Base-by-base conservation (phyloP, 2,113 vertebrate genomes). In the Psilopsiagon aymara region DNA sequence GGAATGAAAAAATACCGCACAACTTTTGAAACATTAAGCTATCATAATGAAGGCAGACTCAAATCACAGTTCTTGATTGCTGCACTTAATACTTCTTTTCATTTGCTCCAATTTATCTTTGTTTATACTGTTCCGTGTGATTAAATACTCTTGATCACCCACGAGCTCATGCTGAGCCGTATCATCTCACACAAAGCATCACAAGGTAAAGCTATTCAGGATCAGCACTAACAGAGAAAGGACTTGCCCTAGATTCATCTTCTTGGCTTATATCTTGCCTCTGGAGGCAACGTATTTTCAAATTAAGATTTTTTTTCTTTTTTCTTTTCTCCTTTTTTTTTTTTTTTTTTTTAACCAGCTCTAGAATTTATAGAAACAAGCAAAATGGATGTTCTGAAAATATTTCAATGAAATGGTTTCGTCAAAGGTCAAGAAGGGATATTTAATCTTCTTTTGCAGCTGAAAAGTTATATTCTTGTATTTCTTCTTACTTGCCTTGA, bases 61-160 rank as follows among this genome's bases (percentile, higher is more conserved):
- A 78, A 86, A 84, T 82, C 69, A 82, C 52, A 29, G 37, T n/a
- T 76, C 43, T 75, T 91, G 66, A 94, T 76, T 96, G 31, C 63
- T 80, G 16, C 67, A 77, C 33, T 60, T 90, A 91, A 70, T 81
- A 79, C 27, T 28, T 52, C 16, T 79, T 88, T 92, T 73, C 20
- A 49, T 90, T 96, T 94, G 18, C 11, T 93, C 33, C 39, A 69
- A 52, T 95, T 95, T 90, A 78, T 95, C 35, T 94, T 86, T 89
- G 71, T 2, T 4, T 71, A 81, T 90, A 80, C 33, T 11, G 31
- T 59, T 92, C 60, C 37, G 14, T 51, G 37, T 71, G 67, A 88
- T 92, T 95, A 93, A 96, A 88, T 59, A 68, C 33, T 67, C 75
- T 74, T 95, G 63, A 92, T 89, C 79, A 44, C 60, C 67, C 59